phyloP scores from a whole-genome alignment of 2,888 invertebrate genomes.

The Drosophila yooni region DNA sequence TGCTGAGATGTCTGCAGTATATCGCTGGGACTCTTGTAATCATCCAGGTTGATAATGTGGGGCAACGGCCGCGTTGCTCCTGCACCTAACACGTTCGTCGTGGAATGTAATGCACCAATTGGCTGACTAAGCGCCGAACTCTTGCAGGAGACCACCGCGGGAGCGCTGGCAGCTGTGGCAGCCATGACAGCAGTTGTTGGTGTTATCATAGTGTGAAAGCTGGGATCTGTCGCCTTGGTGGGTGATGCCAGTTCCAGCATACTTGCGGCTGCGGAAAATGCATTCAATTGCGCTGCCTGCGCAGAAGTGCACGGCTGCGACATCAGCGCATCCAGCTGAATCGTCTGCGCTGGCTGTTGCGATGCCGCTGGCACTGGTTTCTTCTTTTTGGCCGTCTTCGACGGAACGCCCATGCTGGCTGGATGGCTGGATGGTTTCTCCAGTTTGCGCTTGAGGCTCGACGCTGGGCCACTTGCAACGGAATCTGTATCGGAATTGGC shows the following conservation, averaged over 20 bases:
- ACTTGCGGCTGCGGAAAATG: conserved; percentile 40
- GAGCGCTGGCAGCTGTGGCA: conserved; percentile 16
- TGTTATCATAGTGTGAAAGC: conserved; percentile 81
- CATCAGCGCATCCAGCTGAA: conserved; percentile 50
- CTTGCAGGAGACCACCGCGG: conserved; percentile 28
- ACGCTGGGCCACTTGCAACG: conserved; percentile 64
- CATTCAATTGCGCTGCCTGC: conserved; percentile 59
- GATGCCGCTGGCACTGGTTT: conserved; percentile 24
- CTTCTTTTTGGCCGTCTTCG: conserved; percentile 47
- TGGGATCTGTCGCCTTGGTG: conserved; percentile 82
- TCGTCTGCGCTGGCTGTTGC: conserved; percentile 15
- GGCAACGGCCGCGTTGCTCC: conserved; percentile 57
- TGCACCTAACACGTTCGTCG: conserved; percentile 16
- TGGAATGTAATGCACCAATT: conserved; percentile 70
- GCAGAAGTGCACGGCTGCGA: conserved; percentile 61
- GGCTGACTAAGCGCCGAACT: conserved; percentile 24
- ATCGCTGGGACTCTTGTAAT: conserved; percentile 82
- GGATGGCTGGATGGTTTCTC: conserved; percentile 22
- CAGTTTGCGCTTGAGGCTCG: conserved; percentile 54
- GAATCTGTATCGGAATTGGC: conserved; percentile 77
- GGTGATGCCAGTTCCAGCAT: conserved; percentile 74
- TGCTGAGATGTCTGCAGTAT: conserved; percentile 84
- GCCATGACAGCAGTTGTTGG: conserved; percentile 8
- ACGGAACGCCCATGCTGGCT: conserved; percentile 2
- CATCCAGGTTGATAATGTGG: conserved; percentile 83